phyloP scores from a whole-genome alignment of 2,797 vertebrate species.

The Gephyroberyx darwinii region DNA sequence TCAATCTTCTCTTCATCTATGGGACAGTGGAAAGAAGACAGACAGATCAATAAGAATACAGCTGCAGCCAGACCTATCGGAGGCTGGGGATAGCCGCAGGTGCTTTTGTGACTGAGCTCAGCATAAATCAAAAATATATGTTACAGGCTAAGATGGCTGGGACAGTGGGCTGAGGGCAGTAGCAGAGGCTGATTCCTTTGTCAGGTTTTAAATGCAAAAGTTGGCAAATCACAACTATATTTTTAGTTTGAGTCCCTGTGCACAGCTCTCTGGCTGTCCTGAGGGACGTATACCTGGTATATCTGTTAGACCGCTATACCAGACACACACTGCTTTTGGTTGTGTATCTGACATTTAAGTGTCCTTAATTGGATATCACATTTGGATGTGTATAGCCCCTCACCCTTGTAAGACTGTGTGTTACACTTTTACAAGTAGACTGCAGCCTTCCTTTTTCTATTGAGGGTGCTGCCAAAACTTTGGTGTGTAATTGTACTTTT shows the following conservation, averaged over 20 bases:
- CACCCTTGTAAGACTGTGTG: neutral
- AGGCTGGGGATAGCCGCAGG: constrained; percentile 43
- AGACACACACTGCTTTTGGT: neutral
- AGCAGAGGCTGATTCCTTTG: neutral
- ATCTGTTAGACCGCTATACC: neutral
- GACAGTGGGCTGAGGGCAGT: neutral
- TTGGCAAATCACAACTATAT: neutral
- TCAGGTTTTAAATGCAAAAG: constrained; percentile 18
- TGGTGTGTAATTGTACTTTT: neutral
- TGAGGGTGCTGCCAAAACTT: neutral
- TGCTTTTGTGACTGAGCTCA: constrained; percentile 38
- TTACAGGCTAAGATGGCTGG: constrained; percentile 15
- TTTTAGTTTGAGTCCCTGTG: neutral
- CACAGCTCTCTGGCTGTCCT: neutral
- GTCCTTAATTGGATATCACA: neutral
- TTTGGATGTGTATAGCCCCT: neutral
- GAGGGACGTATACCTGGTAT: neutral
- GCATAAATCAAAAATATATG: constrained; percentile 58
- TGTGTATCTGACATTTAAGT: neutral
- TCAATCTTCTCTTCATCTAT: constrained; percentile 67
- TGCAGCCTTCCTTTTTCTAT: neutral
- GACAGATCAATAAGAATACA: constrained; percentile 73
- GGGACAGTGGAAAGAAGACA: constrained; percentile 54
- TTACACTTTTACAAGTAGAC: neutral
- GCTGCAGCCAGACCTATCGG: constrained; percentile 40